These are phyloP conservation scores for Drosophila merina DNA, from an alignment of 2,888 invertebrate species.

Conservation along the genomic window DNA sequence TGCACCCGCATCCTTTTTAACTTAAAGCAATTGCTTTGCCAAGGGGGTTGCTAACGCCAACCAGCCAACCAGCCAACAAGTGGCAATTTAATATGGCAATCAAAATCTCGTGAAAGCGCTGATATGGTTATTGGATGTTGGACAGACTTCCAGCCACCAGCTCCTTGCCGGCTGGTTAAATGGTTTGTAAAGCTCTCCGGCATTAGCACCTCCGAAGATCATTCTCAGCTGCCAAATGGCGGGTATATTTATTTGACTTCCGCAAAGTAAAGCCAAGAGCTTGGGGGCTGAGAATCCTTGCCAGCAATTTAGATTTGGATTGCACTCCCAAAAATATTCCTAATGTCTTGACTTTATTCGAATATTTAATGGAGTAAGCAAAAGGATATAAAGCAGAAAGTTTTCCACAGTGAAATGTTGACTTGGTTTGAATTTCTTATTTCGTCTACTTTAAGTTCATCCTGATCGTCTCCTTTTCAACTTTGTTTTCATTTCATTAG, in stretches of 20 bases:
- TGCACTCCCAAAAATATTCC: too few species aligned
- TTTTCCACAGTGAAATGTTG: constrained; percentile 1
- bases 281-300: constrained; percentile 16
- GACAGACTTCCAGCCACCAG: not conserved
- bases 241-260: constrained; percentile 13
- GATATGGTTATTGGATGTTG: constrained; percentile 37
- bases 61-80: constrained; percentile 81
- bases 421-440: constrained; percentile 31
- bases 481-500: constrained; percentile 76
- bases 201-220: constrained; percentile 6
- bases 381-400: not conserved
- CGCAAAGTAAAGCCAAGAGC: constrained; percentile 21
- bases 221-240: not conserved
- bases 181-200: constrained; percentile 4
- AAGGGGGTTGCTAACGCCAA: constrained; percentile 43
- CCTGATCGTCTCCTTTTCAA: constrained; percentile 22
- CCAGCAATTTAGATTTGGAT: constrained; percentile 13
- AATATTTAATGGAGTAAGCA: too few species aligned
- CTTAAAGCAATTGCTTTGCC: constrained; percentile 60
- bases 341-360: too few species aligned
- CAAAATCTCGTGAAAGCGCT: constrained; percentile 71
- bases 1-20: constrained; percentile 60
- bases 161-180: constrained; percentile 8
- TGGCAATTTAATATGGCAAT: constrained; percentile 81
- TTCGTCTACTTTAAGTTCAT: constrained; percentile 1